Evolutionary conservation across 2,797 vertebrate genomes (phyloP).

Genomic region (Neoniphon sammara): DNA sequence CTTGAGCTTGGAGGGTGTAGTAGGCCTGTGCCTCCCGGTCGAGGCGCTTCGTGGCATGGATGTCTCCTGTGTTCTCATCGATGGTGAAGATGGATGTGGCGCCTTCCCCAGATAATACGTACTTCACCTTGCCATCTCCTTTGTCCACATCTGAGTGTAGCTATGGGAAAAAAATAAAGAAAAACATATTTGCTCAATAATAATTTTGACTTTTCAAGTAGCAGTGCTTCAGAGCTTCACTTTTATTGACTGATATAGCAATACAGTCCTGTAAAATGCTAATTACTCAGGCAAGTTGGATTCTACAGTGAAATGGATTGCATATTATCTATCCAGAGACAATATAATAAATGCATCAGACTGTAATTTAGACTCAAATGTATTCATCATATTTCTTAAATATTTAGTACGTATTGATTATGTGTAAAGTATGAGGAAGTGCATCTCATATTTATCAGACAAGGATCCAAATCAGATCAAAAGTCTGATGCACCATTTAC

Average conservation of each 20-base stretch:
- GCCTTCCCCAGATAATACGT: constrained; percentile 94
- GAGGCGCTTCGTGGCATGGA: constrained; percentile 95
- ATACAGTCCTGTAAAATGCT: constrained; percentile 21
- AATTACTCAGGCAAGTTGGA: constrained; percentile 5
- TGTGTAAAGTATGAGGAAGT: too few relatives aligned
- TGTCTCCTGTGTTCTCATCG: constrained; percentile 96
- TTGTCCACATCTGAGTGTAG: constrained; percentile 98
- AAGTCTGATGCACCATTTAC: constrained; percentile 51
- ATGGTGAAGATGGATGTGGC: constrained; percentile 98
- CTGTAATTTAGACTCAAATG: neutral
- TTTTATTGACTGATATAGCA: neutral
- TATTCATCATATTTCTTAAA: too few relatives aligned
- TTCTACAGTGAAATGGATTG: neutral
- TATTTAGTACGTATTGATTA: too few relatives aligned
- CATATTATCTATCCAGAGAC: constrained; percentile 17
- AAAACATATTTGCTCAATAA: constrained; percentile 6
- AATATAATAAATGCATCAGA: constrained; percentile 30
- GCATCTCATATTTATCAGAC: constrained; percentile 40
- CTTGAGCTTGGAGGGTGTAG: constrained; percentile 94
- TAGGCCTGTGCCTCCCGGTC: constrained; percentile 96
- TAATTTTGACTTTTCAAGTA: constrained; percentile 1
- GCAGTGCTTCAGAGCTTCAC: constrained; percentile 1
- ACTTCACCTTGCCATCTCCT: constrained; percentile 96
- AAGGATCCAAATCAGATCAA: constrained; percentile 60
- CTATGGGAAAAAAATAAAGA: constrained; percentile 76